phyloP scores from a whole-genome alignment of 2,888 invertebrate genomes.

The Acleris cristana region DNA sequence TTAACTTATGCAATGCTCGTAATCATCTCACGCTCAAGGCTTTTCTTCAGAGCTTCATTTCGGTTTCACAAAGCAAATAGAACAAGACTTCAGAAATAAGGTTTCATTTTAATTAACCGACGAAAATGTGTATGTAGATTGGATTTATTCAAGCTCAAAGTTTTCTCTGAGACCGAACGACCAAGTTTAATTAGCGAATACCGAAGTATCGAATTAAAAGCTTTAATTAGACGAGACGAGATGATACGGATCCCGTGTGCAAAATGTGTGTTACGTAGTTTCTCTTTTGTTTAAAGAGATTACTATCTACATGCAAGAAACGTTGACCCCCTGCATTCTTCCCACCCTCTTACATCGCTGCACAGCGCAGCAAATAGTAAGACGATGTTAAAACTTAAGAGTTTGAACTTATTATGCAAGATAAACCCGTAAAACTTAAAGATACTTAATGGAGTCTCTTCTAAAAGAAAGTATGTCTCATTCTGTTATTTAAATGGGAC shows the following conservation, averaged over 20 bases:
- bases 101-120: not conserved
- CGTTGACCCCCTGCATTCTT: slow-evolving; percentile 36
- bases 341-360: slow-evolving; percentile 31
- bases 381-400: slow-evolving; percentile 11
- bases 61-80: not conserved
- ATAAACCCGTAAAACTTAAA: not conserved
- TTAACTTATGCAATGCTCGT: slow-evolving; percentile 16
- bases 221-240: slow-evolving; percentile 36
- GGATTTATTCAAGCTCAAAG: slow-evolving; percentile 10
- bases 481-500: too few species aligned
- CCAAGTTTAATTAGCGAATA: slow-evolving; percentile 33
- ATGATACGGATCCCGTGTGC: slow-evolving; percentile 36
- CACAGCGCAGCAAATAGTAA: slow-evolving; percentile 8
- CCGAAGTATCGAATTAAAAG: slow-evolving; percentile 35
- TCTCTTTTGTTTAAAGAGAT: slow-evolving; percentile 34
- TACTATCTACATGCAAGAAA: slow-evolving; percentile 32
- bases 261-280: slow-evolving; percentile 36
- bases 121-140: not conserved
- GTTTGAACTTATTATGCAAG: not conserved
- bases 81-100: not conserved
- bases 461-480: too few species aligned
- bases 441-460: not conserved
- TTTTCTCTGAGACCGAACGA: slow-evolving; percentile 14
- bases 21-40: not conserved
- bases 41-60: slow-evolving; percentile 1